Conservation (phyloP, 2,113 vertebrate species). For the Formicarius rufipectus region DNA sequence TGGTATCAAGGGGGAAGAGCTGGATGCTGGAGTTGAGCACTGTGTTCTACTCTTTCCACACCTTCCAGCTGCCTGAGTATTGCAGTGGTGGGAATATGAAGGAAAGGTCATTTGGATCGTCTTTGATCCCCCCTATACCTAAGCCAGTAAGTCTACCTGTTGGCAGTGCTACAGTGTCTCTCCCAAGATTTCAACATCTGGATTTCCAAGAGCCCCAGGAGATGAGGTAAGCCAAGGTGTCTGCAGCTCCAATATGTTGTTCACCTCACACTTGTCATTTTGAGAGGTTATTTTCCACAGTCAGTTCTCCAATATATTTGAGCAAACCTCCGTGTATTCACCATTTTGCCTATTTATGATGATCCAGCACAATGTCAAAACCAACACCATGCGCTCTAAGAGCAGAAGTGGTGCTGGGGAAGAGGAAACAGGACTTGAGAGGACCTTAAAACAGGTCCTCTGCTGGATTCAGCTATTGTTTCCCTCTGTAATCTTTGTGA, state of each 20-base stretch:
- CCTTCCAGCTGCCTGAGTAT: neutral
- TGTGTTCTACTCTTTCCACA: neutral
- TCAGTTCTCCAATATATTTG: neutral
- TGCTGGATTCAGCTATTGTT: neutral
- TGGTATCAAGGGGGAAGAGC: neutral
- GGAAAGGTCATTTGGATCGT: neutral
- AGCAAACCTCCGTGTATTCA: neutral
- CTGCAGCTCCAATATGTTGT: neutral
- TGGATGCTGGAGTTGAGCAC: neutral
- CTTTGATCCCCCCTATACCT: constrained; percentile 30
- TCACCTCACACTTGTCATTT: accelerated
- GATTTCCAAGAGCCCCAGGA: neutral
- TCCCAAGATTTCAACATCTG: neutral
- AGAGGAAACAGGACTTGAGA: neutral
- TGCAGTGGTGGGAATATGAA: neutral
- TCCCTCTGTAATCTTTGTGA: neutral
- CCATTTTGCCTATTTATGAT: neutral
- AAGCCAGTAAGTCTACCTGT: neutral
- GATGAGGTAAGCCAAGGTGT: constrained; percentile 22
- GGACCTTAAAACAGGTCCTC: neutral
- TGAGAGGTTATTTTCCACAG: neutral
- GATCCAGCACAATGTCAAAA: neutral
- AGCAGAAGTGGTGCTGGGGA: neutral
- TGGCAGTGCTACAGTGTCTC: neutral
- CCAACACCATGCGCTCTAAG: neutral